phyloP scores from a whole-genome alignment of 2,888 invertebrate genomes.

The Lasiommata megera region DNA sequence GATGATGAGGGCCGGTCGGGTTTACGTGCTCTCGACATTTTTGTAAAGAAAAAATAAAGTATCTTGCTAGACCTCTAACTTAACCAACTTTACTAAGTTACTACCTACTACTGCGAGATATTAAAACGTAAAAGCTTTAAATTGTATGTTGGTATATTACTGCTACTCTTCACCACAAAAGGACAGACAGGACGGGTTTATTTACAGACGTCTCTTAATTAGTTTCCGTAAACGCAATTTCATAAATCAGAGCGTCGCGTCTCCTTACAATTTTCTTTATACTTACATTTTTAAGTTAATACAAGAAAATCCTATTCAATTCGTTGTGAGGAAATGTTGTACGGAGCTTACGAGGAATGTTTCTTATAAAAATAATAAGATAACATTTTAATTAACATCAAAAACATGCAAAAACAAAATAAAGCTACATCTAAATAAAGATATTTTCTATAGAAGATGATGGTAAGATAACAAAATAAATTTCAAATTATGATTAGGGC shows the following conservation, averaged over 20 bases:
- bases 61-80: too few species aligned
- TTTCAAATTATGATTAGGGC: constrained; percentile 11
- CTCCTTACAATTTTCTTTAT: constrained; percentile 6
- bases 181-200: constrained; percentile 8
- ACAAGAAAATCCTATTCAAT: neutral
- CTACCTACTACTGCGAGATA: too few species aligned
- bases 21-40: too few species aligned
- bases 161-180: constrained; percentile 2
- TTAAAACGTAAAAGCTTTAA: neutral
- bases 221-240: constrained; percentile 14
- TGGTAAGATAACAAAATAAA: neutral
- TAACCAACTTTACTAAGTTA: too few species aligned
- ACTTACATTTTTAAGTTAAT: neutral
- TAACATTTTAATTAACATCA: neutral
- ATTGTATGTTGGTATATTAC: neutral
- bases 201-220: constrained; percentile 14
- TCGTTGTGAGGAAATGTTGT: neutral
- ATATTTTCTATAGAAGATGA: neutral
- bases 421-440: neutral
- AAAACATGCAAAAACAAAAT: neutral
- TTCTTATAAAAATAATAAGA: neutral
- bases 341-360: neutral
- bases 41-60: too few species aligned
- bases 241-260: constrained; percentile 7
- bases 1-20: too few species aligned